Percentiles rank a stretch among this genome's conserved stretches.
Conservation (phyloP, 2,797 vertebrate species). For the Pangasius djambal region DNA sequence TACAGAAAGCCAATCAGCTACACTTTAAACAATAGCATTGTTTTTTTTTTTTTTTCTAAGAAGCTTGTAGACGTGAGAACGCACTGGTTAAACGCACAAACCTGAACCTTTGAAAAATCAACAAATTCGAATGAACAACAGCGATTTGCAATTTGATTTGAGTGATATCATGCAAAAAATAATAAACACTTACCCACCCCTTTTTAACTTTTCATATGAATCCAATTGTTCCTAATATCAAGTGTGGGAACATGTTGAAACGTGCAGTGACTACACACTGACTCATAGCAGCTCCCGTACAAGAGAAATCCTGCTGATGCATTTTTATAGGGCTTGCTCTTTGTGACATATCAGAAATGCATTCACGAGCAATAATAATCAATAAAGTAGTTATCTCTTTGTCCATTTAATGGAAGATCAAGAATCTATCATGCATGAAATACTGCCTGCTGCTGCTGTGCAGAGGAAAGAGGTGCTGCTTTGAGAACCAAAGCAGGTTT, state of each 20-base stretch:
- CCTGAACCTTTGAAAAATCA: background rate
- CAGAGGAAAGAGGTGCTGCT: background rate
- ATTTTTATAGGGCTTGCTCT: background rate
- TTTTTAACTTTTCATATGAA: background rate
- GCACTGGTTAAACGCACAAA: background rate
- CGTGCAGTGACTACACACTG: background rate
- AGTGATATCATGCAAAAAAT: background rate
- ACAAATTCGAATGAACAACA: background rate
- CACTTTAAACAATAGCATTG: background rate
- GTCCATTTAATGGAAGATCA: constrained; percentile 21
- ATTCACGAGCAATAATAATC: background rate
- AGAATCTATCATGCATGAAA: background rate
- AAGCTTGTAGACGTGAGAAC: background rate
- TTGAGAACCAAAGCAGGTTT: background rate
- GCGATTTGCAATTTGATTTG: background rate
- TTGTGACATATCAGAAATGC: background rate
- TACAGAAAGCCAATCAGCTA: background rate
- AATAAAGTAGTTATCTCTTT: background rate
- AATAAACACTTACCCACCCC: background rate
- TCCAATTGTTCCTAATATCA: background rate
- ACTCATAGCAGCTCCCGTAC: background rate
- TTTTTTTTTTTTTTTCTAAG: background rate
- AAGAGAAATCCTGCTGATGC: background rate
- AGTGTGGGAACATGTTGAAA: background rate
- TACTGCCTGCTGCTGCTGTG: constrained; percentile 8